phyloP scores from a whole-genome alignment of 2,888 invertebrate species.

The Euproctis similis region DNA sequence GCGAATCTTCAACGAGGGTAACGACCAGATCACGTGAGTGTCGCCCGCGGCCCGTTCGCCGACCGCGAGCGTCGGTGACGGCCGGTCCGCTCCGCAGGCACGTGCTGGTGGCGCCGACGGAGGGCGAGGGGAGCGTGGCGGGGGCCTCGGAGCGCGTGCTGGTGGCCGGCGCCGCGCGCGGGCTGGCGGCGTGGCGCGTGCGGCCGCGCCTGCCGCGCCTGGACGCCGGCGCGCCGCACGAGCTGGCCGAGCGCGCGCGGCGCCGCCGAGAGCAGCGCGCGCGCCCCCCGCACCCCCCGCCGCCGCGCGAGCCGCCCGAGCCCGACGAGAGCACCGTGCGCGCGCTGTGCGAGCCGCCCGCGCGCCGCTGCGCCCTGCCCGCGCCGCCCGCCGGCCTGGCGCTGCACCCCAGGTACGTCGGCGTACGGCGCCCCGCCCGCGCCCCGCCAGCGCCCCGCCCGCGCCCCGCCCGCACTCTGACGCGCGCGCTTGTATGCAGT shows the following conservation, averaged over 20 bases:
- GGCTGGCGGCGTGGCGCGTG: conserved; percentile 20
- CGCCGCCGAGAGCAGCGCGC: conserved; percentile 16
- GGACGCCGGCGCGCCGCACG: conserved; percentile 17
- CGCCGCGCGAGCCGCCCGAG: conserved; percentile 14
- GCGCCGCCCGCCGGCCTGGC: conserved; percentile 31
- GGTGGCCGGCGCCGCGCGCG: conserved; percentile 12
- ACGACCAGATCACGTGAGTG: conserved; percentile 45
- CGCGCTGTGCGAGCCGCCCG: conserved; percentile 13
- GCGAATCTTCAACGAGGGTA: conserved; percentile 49
- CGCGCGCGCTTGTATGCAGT: conserved; percentile 6
- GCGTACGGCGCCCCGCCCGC: conserved; percentile 22
- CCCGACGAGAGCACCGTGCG: conserved; percentile 4
- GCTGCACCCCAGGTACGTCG: conserved; percentile 28
- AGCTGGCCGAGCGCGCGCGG: conserved; percentile 4
- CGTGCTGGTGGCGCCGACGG: conserved; percentile 19
- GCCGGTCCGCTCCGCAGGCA: conserved; percentile 16
- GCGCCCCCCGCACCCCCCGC: conserved; percentile 13
- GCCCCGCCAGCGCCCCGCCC: conserved; percentile 27
- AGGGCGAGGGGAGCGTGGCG: conserved; percentile 15
- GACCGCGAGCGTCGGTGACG: conserved; percentile 34
- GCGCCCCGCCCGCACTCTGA: not conserved
- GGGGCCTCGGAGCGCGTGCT: conserved; percentile 21
- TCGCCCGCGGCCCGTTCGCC: conserved; percentile 13
- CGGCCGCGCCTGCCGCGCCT: conserved; percentile 19
- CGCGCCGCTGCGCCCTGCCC: conserved; percentile 16